phyloP scores from a whole-genome alignment of 2,888 invertebrate species.

The Nesidiocoris tenuis region DNA sequence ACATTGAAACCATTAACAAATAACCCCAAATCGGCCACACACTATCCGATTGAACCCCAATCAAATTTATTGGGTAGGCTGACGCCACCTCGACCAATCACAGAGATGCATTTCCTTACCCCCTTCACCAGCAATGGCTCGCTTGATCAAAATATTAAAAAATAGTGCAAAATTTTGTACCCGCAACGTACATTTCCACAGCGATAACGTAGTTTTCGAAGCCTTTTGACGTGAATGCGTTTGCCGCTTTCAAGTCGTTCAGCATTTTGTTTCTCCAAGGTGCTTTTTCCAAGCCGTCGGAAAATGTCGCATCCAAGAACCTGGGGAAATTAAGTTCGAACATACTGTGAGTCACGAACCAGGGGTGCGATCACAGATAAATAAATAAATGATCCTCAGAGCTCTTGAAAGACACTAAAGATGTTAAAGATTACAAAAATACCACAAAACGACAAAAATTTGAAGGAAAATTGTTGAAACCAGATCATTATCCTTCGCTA shows the following conservation, averaged over 20 bases:
- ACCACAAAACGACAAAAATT: too few relatives aligned
- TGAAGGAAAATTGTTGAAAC: too few relatives aligned
- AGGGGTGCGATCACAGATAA: not conserved
- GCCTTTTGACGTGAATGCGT: conserved; percentile 56
- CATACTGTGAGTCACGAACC: not conserved
- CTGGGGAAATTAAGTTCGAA: too few relatives aligned
- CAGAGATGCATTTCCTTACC: too few relatives aligned
- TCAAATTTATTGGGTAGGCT: too few relatives aligned
- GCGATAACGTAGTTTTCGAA: conserved; percentile 70
- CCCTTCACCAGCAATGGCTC: too few relatives aligned
- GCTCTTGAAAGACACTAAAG: not conserved
- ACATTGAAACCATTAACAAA: too few relatives aligned
- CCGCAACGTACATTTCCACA: conserved; percentile 65
- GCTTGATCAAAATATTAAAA: too few relatives aligned
- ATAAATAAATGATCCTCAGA: not conserved
- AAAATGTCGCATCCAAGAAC: conserved; percentile 65
- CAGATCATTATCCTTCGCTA: not conserved
- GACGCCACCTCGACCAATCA: too few relatives aligned
- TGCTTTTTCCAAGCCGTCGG: conserved; percentile 52
- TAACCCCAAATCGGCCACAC: too few relatives aligned
- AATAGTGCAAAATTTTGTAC: too few relatives aligned
- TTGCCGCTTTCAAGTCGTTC: conserved; percentile 64
- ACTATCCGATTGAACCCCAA: too few relatives aligned
- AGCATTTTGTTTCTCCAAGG: conserved; percentile 76
- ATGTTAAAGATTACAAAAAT: not conserved